Base-by-base conservation (phyloP, 2,888 invertebrate species). In the Ceramica pisi region DNA sequence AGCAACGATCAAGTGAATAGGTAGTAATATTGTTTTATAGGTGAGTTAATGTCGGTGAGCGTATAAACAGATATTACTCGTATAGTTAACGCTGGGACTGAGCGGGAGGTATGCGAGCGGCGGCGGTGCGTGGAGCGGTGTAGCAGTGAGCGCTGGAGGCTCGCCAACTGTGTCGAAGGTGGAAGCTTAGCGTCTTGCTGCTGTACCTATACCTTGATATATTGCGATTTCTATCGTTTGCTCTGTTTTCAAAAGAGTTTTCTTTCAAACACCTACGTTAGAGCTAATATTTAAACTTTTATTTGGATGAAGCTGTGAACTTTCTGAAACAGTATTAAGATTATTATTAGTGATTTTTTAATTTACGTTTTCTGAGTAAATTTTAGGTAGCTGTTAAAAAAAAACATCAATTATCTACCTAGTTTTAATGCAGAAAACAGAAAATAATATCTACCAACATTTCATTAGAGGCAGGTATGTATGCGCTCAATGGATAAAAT, bases 91-190 rank as follows among this genome's bases (percentile, higher is more conserved):
- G 61, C 35, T 10, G 12, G 59, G 57, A 41, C 35, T 38, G 59
- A 53, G 55, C 48, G 75, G 63, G n/a, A n/a, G n/a, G n/a, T 31
- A 7, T 31, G 64, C 55, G 56, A 44, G 44, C 53, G 55, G 31
- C 16, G 35, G 74, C 12, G n/a, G n/a, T n/a, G n/a, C n/a, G n/a
- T 21, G 50, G 19, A 48, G 41, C 74, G 46, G 70, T 44, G 79
- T 10, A 21, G 31, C n/a, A 19, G n/a, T 44, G 56, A 31, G 48
- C 21, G 75, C 81, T 91, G 91, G 91, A 87, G 41, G 44, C n/a
- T 8, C 44, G 90, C 91, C 91, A 91, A 89, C 83, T 89, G 88
- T 83, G 90, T 69, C 88, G 85, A 80, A 90, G 89, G 90, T 90
- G 89, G 84, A 75, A 77, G 80, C 71, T 67, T 78, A 67, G 78